Percentiles rank a stretch among this genome's conserved stretches.
phyloP scores from a whole-genome alignment of 1,140 invertebrate genomes.

The Drosophila sp. region DNA sequence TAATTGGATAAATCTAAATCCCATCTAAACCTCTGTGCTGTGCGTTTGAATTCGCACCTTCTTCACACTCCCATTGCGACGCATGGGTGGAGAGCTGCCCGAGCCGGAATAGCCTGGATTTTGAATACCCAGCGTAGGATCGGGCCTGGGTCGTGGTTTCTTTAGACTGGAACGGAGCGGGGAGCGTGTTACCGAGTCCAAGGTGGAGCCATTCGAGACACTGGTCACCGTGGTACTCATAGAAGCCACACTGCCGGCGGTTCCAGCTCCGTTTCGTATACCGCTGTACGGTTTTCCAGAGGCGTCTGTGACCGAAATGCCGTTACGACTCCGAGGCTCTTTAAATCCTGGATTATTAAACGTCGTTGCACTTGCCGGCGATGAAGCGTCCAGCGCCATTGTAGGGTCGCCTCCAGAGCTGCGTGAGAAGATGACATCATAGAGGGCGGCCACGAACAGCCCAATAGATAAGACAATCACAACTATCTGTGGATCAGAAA shows the following conservation, averaged over 20 bases:
- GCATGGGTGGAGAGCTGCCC: constrained; percentile 90
- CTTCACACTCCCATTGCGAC: constrained; percentile 92
- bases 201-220: constrained; percentile 87
- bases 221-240: constrained; percentile 90
- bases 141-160: constrained; percentile 88
- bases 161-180: constrained; percentile 93
- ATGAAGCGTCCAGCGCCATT: constrained; percentile 86
- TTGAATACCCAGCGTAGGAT: constrained; percentile 90
- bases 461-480: constrained; percentile 90
- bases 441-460: constrained; percentile 90
- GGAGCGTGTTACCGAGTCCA: constrained; percentile 88
- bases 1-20: constrained; percentile 10
- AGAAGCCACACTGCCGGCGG: constrained; percentile 89
- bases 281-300: constrained; percentile 92
- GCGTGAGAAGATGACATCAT: constrained; percentile 90
- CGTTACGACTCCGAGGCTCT: constrained; percentile 88
- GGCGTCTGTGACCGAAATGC: constrained; percentile 92
- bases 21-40: constrained; percentile 90
- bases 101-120: constrained; percentile 91
- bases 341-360: constrained; percentile 94
- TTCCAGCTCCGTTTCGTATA: constrained; percentile 88
- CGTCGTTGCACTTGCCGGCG: constrained; percentile 87
- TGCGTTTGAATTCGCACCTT: constrained; percentile 95
- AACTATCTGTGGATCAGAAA: constrained; percentile 87
- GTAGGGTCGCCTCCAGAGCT: constrained; percentile 91